Percentiles rank a stretch among this genome's conserved stretches.
phyloP scores from a whole-genome alignment of 1,140 invertebrate genomes.

The Trachymyrmex cornetzi region DNA sequence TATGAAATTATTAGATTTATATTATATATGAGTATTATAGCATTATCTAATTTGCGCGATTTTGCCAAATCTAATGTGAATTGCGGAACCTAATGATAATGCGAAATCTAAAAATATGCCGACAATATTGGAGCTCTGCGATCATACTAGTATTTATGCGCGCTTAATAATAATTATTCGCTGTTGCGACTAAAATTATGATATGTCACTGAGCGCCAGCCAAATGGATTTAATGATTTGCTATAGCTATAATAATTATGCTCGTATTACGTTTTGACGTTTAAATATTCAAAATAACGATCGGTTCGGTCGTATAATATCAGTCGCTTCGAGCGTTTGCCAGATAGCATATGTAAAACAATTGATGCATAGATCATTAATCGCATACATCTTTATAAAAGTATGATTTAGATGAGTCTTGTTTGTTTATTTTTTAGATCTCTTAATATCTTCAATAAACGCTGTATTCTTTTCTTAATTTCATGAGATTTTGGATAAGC shows the following conservation, averaged over 20 bases:
- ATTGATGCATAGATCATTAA: not conserved
- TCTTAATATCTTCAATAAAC: not conserved
- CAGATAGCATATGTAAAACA: constrained; percentile 38
- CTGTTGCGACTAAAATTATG: constrained; percentile 56
- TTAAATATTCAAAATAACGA: constrained; percentile 60
- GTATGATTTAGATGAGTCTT: not conserved
- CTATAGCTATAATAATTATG: constrained; percentile 58
- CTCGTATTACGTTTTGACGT: constrained; percentile 56
- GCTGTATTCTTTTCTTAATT: not conserved
- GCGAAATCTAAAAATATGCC: constrained; percentile 34
- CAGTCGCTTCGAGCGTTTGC: constrained; percentile 29
- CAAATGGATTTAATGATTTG: constrained; percentile 59
- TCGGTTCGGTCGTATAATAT: constrained; percentile 29
- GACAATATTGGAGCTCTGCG: not conserved
- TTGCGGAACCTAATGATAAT: not conserved
- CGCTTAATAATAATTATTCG: constrained; percentile 54
- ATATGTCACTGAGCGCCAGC: constrained; percentile 33
- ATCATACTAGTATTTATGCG: constrained; percentile 36
- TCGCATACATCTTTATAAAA: not conserved
- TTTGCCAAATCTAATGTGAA: constrained; percentile 8
- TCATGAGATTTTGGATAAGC: not conserved
- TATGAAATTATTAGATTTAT: constrained; percentile 11
- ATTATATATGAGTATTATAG: constrained; percentile 18
- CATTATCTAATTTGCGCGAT: constrained; percentile 20
- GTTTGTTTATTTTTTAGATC: not conserved